These are phyloP conservation scores for Wasmannia auropunctata DNA, from an alignment of 1,140 invertebrate species.

Conservation along the genomic window DNA sequence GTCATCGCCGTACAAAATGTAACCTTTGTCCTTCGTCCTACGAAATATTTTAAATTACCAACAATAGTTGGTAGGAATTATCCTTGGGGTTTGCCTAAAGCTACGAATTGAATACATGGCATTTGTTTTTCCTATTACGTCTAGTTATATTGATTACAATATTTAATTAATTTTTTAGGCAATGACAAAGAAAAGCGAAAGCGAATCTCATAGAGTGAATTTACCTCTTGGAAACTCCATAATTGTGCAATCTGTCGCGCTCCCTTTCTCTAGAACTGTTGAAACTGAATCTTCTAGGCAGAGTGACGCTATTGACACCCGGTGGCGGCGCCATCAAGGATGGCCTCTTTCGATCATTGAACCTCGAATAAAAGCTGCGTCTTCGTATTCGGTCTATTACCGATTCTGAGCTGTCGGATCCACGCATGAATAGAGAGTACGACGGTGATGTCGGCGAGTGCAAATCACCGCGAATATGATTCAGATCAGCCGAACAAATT, in stretches of 20 bases:
- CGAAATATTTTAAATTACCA: slow-evolving; percentile 4
- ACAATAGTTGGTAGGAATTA: neutral
- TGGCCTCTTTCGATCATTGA: slow-evolving; percentile 91
- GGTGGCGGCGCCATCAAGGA: slow-evolving; percentile 77
- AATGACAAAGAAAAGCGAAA: neutral
- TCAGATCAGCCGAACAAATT: slow-evolving; percentile 87
- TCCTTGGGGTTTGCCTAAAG: neutral
- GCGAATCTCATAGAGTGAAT: neutral
- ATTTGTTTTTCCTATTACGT: neutral
- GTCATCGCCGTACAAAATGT: slow-evolving; percentile 77
- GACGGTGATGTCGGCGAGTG: slow-evolving; percentile 86
- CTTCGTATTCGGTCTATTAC: slow-evolving; percentile 94
- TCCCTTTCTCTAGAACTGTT: slow-evolving; percentile 70
- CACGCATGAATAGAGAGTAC: slow-evolving; percentile 77
- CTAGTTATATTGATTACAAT: neutral
- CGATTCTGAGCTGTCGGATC: slow-evolving; percentile 87
- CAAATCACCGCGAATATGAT: slow-evolving; percentile 78
- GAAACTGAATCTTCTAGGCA: slow-evolving; percentile 82
- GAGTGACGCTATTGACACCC: slow-evolving; percentile 72
- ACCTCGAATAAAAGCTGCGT: slow-evolving; percentile 95
- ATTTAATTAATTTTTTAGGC: neutral
- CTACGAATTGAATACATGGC: neutral
- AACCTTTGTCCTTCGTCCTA: slow-evolving; percentile 58
- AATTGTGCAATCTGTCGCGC: slow-evolving; percentile 61
- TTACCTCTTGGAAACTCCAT: slow-evolving; percentile 18